Evolutionary conservation across 2,797 vertebrate genomes (phyloP).

Genomic region (Fundulus diaphanus): DNA sequence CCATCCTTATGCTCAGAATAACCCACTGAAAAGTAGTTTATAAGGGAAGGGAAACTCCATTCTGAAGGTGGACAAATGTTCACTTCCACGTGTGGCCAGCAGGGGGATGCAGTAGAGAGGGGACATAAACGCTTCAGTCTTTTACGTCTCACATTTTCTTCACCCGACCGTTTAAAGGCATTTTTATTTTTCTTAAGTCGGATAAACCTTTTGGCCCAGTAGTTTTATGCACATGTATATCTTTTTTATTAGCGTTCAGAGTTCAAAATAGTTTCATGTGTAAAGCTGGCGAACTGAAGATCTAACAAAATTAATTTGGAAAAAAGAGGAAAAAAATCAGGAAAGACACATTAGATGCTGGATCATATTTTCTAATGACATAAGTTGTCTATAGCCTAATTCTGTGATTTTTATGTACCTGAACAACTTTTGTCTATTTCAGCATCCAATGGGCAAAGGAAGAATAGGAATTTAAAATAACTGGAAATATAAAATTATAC

Average conservation of each 20-base stretch:
- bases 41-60: not conserved
- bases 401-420: not conserved
- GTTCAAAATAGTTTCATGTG: not conserved
- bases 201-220: not conserved
- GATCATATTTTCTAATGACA: not conserved
- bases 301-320: not conserved
- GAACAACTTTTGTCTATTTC: not conserved
- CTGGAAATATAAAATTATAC: not conserved
- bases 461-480: not conserved
- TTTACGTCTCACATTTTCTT: not conserved
- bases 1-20: too few species aligned
- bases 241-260: not conserved
- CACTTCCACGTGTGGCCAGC: constrained; percentile 62
- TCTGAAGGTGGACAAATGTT: not conserved
- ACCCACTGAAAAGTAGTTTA: not conserved
- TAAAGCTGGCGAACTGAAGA: not conserved
- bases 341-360: not conserved
- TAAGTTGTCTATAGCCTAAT: not conserved
- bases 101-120: constrained; percentile 70
- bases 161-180: not conserved
- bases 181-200: too few species aligned
- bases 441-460: not conserved
- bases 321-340: not conserved
- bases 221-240: not conserved
- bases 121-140: constrained; percentile 2